Conservation (phyloP, 1,140 invertebrate genomes). For the Tetragnatha versicolor region DNA sequence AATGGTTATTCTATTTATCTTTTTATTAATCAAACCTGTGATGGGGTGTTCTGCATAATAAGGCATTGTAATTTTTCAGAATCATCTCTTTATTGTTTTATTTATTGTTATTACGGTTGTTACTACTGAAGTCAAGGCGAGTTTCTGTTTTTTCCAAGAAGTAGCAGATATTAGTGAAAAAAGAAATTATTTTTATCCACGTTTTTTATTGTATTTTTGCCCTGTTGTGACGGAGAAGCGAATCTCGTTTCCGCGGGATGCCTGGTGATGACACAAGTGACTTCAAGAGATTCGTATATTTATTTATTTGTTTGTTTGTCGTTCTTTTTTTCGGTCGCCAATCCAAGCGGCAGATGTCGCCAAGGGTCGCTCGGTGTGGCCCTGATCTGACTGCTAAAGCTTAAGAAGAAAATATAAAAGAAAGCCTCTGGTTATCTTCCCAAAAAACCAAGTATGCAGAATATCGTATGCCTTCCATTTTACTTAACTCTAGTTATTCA, state of each 20-base stretch:
- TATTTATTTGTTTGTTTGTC: constrained; percentile 20
- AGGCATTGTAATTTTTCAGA: constrained; percentile 36
- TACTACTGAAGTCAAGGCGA: constrained; percentile 33
- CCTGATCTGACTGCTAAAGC: constrained; percentile 30
- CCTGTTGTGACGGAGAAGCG: neutral
- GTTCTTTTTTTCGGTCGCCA: constrained; percentile 8
- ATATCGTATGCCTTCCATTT: constrained; percentile 56
- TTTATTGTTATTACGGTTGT: constrained; percentile 11
- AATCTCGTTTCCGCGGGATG: neutral
- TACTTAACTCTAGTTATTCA: constrained; percentile 50
- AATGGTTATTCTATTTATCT: constrained; percentile 42
- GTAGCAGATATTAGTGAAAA: no score
- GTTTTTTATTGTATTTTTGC: neutral
- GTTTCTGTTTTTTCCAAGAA: constrained; percentile 31
- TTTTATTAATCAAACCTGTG: constrained; percentile 54
- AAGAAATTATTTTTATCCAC: constrained; percentile 11
- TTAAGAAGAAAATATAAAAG: constrained; percentile 10
- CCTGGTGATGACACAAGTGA: neutral
- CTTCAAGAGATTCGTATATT: constrained; percentile 24
- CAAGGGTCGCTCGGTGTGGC: no score
- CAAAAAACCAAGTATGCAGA: constrained; percentile 43
- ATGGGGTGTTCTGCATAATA: constrained; percentile 51
- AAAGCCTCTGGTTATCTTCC: constrained; percentile 46
- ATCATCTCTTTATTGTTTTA: constrained; percentile 31
- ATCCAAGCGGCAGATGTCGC: no score